A percentile compares a stretch with the other conserved stretches of the same genome.
Evolutionary conservation across 2,888 invertebrate species (phyloP).

Genomic region (Chrysomela aeneicollis): DNA sequence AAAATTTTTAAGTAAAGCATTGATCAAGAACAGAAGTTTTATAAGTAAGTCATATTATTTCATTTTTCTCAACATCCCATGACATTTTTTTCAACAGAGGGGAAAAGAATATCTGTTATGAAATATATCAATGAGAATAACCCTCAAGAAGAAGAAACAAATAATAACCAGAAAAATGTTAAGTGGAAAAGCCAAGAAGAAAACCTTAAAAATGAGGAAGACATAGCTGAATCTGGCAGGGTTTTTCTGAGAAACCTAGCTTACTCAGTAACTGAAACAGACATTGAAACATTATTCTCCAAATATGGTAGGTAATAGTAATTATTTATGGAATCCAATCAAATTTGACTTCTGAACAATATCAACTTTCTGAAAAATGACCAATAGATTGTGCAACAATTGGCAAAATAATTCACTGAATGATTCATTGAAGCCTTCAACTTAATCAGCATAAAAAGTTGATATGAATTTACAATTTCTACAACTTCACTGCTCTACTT

Average conservation of each 20-base stretch:
- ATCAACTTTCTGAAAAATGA: too few species aligned
- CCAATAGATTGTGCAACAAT: too few species aligned
- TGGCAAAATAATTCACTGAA: too few species aligned
- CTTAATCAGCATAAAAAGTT: too few species aligned
- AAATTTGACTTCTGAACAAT: too few species aligned
- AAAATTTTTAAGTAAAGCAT: conserved; percentile 78
- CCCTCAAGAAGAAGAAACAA: conserved; percentile 38
- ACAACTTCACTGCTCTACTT: too few species aligned
- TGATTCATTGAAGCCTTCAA: too few species aligned
- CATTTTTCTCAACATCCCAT: neutral
- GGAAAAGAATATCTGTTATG: conserved; percentile 53
- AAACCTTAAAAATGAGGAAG: conserved; percentile 74
- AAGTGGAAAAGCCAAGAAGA: conserved; percentile 73
- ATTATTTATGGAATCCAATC: too few species aligned
- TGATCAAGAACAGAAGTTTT: conserved; percentile 86
- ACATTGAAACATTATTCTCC: conserved; percentile 82
- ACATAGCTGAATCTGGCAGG: conserved; percentile 87
- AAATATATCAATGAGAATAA: conserved; percentile 55
- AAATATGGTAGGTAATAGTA: conserved; percentile 76
- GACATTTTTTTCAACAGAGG: conserved; percentile 49
- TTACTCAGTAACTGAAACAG: conserved; percentile 85
- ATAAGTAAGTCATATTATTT: conserved; percentile 67
- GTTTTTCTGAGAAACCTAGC: conserved; percentile 92
- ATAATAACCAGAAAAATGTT: conserved; percentile 52
- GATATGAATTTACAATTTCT: too few species aligned